Evolutionary conservation across 2,888 invertebrate genomes (phyloP), one percentile per base, ranked within the genome.

Genomic region (Cryptophagus acutangulus): DNA sequence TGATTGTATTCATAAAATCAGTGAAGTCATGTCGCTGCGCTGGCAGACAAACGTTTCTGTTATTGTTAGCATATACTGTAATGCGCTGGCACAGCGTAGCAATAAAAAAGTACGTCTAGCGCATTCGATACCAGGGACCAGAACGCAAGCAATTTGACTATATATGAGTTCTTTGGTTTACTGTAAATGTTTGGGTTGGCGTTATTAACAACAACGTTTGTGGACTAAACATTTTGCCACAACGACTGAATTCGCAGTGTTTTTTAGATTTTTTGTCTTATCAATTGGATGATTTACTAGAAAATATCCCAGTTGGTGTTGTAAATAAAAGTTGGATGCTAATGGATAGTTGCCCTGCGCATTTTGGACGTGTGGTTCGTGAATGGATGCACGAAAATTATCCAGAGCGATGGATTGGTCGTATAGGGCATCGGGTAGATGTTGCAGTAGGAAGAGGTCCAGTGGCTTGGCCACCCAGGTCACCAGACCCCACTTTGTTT

Each of bases 401-500:
- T 20, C 24, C 24, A 8, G 24, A 20, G 24, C 24, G 24, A 20
- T 20, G 24, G 24, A 20, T 20, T 8, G 24, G 24, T 20, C 24
- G n/a, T 20, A 8, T 6, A n/a, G 24, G 24, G n/a, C 24, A 20
- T n/a, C 6, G n/a, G 6, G 24, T n/a, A 6, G 24, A 20, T 8
- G 24, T 8, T 8, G n/a, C 6, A 8, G n/a, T 20, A 8, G 24
- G 24, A 20, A 20, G 24, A 20, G 24, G 24, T 20, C 24, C 24
- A n/a, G 24, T 20, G 33, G 30, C 26, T 28, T 36, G 39, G 24
- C 24, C 24, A 20, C 24, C 24, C 6, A 20, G 24, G n/a, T 20
- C 24, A 20, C 24, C 24, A 8, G 24, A 20, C 24, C 24, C n/a
- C 24, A 20, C 24, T 20, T 8, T 20, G 24, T 20, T 8, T 20